Base-by-base conservation (phyloP, 2,797 vertebrate species). In the Odontamblyopus rebecca region DNA sequence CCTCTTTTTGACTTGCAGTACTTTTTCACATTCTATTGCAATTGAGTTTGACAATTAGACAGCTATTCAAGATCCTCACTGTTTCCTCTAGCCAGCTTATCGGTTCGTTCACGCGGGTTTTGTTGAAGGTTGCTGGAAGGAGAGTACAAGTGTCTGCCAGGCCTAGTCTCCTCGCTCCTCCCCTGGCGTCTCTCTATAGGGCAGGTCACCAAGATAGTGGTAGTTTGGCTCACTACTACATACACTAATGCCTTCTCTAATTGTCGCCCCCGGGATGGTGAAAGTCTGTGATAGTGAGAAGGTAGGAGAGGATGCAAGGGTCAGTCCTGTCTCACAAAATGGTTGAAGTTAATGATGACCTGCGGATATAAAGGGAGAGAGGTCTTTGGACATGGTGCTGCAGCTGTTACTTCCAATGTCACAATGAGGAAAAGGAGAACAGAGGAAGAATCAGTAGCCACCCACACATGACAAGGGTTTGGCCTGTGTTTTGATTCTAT, bases 251-350 rank as follows among this genome's bases (percentile, higher is more conserved):
- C 70, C 75, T 88, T 32, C 82, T 75, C 82, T 92, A 92, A 92
- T 92, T 91, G 89, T 82, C 6, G 74, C 85, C 89, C 86, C 88
- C 75, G 81, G 85, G 86, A 84, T 86, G 76, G 61, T 57, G 74
- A 61, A 51, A 61, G 70, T 9, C 71, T 61, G 70, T 68, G 67
- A 78, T 74, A 75, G 7, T 29, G 72, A 72, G 38, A 53, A 54
- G 73, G 60, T 68, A 44, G 29, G 50, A 18, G 51, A 38, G 51
- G 72, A 75, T 27, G 19, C 0, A 0, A 26, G 75, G 83, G 78
- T 84, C 62, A 73, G 54, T 65, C 68, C 64, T 32, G 15, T 44
- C 44, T 73, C 62, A 66, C 57, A 76, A 62, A 82, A 80, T 83
- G 82, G 79, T 23, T 53, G 62, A 15, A 69, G 66, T 73, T 87